Conservation (phyloP, 2,797 vertebrate genomes). For the Mycteria americana region DNA sequence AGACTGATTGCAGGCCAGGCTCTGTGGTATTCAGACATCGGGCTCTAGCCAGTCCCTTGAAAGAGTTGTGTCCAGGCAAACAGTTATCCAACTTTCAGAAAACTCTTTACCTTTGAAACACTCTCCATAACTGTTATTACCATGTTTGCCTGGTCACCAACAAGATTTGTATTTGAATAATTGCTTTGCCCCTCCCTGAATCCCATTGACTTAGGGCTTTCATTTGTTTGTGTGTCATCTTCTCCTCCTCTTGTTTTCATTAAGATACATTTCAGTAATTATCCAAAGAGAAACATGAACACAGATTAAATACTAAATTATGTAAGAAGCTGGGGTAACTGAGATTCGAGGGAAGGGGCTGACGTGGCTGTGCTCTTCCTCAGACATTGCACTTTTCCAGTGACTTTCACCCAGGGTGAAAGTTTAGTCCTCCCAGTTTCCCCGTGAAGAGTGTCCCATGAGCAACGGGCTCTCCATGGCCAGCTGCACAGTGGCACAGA, state of each 20-base stretch:
- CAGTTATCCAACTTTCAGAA: neutral
- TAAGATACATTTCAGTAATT: slow-evolving; percentile 26
- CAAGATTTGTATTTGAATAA: neutral
- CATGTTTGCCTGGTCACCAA: neutral
- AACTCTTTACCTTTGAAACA: neutral
- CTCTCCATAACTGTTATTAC: neutral
- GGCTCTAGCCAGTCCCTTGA: neutral
- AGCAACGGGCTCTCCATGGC: neutral
- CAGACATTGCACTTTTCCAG: neutral
- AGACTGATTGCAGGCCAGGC: neutral
- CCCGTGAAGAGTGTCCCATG: neutral
- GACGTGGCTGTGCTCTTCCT: neutral
- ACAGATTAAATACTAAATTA: neutral
- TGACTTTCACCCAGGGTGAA: neutral
- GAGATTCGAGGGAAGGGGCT: neutral
- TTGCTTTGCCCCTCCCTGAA: neutral
- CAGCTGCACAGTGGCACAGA: neutral
- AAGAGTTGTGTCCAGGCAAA: neutral
- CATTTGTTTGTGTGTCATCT: neutral
- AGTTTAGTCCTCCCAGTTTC: neutral
- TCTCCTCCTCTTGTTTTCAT: neutral
- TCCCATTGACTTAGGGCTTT: neutral
- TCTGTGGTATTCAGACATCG: neutral
- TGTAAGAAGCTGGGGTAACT: neutral
- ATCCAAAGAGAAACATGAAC: neutral